Evolutionary conservation across 2,888 invertebrate genomes (phyloP), one percentile per base, ranked within the genome.

Genomic region (Hyposoter dolosus): DNA sequence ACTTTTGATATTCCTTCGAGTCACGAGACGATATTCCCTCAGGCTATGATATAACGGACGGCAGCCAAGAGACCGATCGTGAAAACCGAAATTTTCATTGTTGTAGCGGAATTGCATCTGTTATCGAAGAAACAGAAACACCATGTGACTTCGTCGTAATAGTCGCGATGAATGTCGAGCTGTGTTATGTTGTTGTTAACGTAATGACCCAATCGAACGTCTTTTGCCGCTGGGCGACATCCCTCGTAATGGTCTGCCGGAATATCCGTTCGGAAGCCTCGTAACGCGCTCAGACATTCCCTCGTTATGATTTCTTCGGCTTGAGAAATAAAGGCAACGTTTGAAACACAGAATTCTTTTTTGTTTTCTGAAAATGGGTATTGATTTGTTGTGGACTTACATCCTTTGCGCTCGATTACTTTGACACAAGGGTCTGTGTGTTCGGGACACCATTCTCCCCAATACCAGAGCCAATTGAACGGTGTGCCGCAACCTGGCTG

Each of bases 231-330:
- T 10, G 96, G 95, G 80, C 98, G 95, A 91, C 98, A 98, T 0
- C 98, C 98, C 94, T 98, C 98, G 93, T 98, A 98, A 84, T 97
- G 97, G 93, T 98, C 98, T 0, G 98, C 98, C 7, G 98, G 98
- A 90, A 98, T 97, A 91, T 98, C 98, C 4, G 97, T 97, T 78
- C 98, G 95, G 89, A 97, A 96, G 53, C 96, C 96, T 92, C 96
- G 95, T 83, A 98, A 95, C 56, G 97, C 96, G 92, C 98, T 98
- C 65, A 98, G 94, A 92, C 98, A 98, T 89, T 98, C 97, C 89
- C 98, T 95, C 0, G 97, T 98, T 68, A 98, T 97, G 0, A 97
- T 95, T 91, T 96, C 96, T 92, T 97, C 96, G 35, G 97, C 98
- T 98, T 94, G 84, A 94, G 94, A 87, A 87, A 88, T 28, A 15